Conservation (phyloP, 2,113 vertebrate species). For the Pseudorectes ferrugineus region DNA sequence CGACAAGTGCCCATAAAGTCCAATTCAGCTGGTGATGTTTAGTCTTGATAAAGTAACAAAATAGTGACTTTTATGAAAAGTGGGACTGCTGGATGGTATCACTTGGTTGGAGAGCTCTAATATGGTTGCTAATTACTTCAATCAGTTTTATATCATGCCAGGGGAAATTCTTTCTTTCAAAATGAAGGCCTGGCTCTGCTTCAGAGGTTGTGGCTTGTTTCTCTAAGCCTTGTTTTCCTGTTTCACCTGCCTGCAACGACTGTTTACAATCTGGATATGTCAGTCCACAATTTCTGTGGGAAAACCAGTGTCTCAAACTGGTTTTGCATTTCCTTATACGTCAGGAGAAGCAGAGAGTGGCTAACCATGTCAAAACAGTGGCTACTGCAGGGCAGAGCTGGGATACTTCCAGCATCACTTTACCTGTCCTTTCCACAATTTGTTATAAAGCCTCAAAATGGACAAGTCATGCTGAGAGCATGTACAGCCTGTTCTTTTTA, state of each 20-base stretch:
- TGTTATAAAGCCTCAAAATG: background rate
- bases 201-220: background rate
- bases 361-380: background rate
- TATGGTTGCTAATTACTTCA: background rate
- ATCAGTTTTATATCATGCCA: background rate
- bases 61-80: background rate
- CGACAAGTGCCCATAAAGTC: background rate
- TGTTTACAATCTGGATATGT: background rate
- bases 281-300: background rate
- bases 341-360: background rate
- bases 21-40: background rate
- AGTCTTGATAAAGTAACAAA: background rate
- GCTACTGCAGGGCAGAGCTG: background rate
- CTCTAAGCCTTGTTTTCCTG: background rate
- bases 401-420: background rate
- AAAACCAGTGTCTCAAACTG: background rate
- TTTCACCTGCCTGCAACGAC: background rate
- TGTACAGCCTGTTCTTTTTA: background rate
- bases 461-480: background rate
- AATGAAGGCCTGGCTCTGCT: background rate
- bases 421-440: background rate
- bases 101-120: background rate
- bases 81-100: background rate
- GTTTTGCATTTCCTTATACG: background rate
- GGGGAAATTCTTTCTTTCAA: background rate